A percentile compares a stretch with the other conserved stretches of the same genome.
These are phyloP conservation scores for Vanessa atalanta DNA, from an alignment of 1,140 invertebrate genomes.

Conservation along the genomic window DNA sequence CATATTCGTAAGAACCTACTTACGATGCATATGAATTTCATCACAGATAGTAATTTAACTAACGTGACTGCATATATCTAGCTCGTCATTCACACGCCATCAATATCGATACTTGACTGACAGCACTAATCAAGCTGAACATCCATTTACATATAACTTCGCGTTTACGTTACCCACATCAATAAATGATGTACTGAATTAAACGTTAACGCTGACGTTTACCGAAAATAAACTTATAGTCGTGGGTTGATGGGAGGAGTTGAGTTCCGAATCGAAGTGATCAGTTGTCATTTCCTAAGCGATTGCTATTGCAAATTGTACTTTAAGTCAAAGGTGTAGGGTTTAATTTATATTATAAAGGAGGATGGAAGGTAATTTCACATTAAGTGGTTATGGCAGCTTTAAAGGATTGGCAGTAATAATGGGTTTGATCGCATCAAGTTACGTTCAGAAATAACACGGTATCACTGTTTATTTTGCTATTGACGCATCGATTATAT, in stretches of 20 bases:
- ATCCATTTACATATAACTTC: constrained; percentile 14
- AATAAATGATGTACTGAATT: constrained; percentile 1
- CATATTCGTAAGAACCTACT: background rate
- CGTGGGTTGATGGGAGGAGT: constrained; percentile 23
- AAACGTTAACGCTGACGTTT: background rate
- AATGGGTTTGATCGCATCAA: constrained; percentile 46
- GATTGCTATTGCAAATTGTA: background rate
- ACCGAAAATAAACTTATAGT: background rate
- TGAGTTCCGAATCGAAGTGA: constrained; percentile 13
- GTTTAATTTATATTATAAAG: constrained; percentile 6
- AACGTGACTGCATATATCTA: constrained; percentile 24
- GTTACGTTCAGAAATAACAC: constrained; percentile 25
- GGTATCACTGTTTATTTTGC: constrained; percentile 18
- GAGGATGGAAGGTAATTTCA: constrained; percentile 14
- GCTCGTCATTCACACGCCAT: constrained; percentile 31
- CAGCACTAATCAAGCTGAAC: constrained; percentile 26
- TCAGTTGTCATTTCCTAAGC: constrained; percentile 23
- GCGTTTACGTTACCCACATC: background rate
- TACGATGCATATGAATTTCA: constrained; percentile 21
- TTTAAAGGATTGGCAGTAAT: constrained; percentile 55
- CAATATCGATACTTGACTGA: constrained; percentile 32
- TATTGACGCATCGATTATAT: constrained; percentile 4
- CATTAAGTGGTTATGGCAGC: constrained; percentile 22
- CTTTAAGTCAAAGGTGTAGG: background rate
- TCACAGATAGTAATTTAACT: constrained; percentile 11